These are phyloP conservation scores for Pangasius larnaudii DNA, from an alignment of 2,797 vertebrate genomes.

Conservation along the genomic window DNA sequence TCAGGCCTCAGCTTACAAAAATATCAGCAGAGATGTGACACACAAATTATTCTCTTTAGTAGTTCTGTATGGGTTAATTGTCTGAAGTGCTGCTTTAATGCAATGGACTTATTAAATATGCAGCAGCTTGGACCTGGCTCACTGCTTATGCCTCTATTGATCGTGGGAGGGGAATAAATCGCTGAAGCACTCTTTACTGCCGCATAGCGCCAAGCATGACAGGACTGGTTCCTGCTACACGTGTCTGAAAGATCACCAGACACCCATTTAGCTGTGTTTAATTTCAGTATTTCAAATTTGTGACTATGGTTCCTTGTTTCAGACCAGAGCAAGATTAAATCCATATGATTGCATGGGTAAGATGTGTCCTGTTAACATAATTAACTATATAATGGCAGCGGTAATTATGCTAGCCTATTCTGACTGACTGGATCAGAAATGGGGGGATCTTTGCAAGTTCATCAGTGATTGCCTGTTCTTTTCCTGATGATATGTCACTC, in stretches of 20 bases:
- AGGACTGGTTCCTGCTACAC: slow-evolving; percentile 13
- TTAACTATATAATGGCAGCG: not conserved
- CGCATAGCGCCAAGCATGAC: slow-evolving; percentile 41
- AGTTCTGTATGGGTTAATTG: slow-evolving; percentile 30
- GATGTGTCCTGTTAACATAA: not conserved
- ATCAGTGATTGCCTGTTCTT: not conserved
- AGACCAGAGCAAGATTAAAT: not conserved
- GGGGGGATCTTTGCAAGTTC: not conserved
- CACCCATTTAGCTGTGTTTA: not conserved
- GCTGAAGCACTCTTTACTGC: slow-evolving; percentile 39
- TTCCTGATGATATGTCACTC: not conserved
- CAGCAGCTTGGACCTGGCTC: slow-evolving; percentile 38
- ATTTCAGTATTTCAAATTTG: not conserved
- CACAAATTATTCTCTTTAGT: not conserved
- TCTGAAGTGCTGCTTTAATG: slow-evolving; percentile 49
- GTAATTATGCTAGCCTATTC: not conserved
- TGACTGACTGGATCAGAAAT: not conserved
- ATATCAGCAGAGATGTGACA: not conserved
- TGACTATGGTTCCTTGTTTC: not conserved
- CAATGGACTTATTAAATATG: slow-evolving; percentile 56
- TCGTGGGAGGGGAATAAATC: slow-evolving; percentile 28
- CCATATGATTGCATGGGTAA: not conserved
- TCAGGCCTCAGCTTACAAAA: not conserved
- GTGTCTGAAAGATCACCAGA: slow-evolving; percentile 16
- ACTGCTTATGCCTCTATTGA: slow-evolving; percentile 46